These are phyloP conservation scores for Hydropotes inermis DNA, from an alignment of 2,113 vertebrate genomes.

Conservation along the genomic window DNA sequence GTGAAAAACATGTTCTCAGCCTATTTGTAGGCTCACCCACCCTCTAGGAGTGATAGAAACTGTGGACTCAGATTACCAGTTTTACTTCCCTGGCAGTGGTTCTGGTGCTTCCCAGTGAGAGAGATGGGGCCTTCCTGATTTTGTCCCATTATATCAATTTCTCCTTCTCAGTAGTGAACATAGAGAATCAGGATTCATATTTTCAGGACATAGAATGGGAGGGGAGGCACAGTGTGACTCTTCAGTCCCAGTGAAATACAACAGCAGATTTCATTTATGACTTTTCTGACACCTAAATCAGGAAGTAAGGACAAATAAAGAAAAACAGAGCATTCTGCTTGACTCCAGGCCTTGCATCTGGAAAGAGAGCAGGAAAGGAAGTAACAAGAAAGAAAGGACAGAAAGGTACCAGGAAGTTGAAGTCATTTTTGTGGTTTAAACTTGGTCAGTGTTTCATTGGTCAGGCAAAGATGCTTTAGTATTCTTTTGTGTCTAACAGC, in stretches of 20 bases:
- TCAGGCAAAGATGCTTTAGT: background rate
- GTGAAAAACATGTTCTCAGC: background rate
- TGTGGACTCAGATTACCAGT: background rate
- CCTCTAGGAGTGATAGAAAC: background rate
- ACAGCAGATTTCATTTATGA: background rate
- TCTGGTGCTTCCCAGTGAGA: background rate
- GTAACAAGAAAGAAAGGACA: background rate
- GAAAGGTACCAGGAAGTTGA: background rate
- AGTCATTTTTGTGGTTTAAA: slow-evolving; percentile 3
- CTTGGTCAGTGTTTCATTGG: background rate
- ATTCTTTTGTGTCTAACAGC: background rate
- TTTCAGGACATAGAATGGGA: background rate
- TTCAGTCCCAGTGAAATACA: background rate
- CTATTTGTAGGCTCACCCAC: background rate
- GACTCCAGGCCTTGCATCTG: background rate
- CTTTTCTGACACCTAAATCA: background rate
- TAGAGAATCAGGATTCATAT: background rate
- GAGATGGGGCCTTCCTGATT: background rate
- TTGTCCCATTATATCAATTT: background rate
- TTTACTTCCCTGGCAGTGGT: background rate
- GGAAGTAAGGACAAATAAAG: background rate
- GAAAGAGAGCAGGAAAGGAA: background rate
- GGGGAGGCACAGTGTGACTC: background rate
- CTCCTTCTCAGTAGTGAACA: background rate
- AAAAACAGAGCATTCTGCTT: background rate